phyloP scores from a whole-genome alignment of 1,140 invertebrate species.

The Orchesella cincta region DNA sequence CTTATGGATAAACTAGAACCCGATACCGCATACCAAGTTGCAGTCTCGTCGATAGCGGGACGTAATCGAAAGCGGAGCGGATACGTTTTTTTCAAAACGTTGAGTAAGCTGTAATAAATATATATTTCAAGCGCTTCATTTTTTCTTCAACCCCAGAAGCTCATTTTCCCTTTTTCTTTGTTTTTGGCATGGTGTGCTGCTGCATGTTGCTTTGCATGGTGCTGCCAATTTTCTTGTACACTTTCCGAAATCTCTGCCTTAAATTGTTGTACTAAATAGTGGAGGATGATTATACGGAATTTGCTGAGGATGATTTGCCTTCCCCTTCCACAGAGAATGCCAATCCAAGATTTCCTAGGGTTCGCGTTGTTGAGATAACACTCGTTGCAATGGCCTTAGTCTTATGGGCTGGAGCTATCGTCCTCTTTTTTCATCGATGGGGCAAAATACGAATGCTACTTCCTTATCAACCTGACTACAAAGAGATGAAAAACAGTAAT shows the following conservation, averaged over 20 bases:
- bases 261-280: background rate
- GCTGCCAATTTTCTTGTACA: background rate
- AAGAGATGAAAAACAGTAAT: slow-evolving; percentile 60
- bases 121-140: too few species aligned
- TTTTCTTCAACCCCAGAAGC: too few species aligned
- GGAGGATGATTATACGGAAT: slow-evolving; percentile 25
- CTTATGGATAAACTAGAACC: slow-evolving; percentile 65
- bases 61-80: slow-evolving; percentile 70
- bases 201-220: background rate
- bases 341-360: slow-evolving; percentile 55
- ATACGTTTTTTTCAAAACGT: slow-evolving; percentile 81
- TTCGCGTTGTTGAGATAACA: slow-evolving; percentile 81
- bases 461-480: slow-evolving; percentile 87
- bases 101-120: too few species aligned
- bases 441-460: slow-evolving; percentile 84
- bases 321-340: background rate
- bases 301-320: slow-evolving; percentile 32
- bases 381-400: slow-evolving; percentile 82
- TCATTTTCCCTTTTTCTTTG: background rate
- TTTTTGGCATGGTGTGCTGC: background rate
- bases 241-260: background rate
- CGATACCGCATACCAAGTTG: slow-evolving; percentile 82
- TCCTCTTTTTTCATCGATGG: slow-evolving; percentile 72
- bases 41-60: slow-evolving; percentile 76
- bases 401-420: slow-evolving; percentile 84